Base-by-base conservation (phyloP, 2,888 invertebrate species). In the Drosophila planitibia region DNA sequence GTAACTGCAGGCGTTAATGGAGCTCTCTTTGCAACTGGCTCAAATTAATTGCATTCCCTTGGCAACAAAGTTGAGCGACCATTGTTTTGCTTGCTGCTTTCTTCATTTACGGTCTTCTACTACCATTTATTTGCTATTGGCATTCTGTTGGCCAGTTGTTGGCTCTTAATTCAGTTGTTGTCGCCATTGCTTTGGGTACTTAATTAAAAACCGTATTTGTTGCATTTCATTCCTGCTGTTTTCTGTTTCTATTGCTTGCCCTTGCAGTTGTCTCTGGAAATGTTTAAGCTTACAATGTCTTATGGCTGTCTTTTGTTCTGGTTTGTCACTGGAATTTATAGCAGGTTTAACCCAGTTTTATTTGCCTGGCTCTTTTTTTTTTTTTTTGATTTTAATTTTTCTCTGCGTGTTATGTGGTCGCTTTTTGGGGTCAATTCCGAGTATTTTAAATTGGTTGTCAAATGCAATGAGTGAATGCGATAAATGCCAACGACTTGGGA, bases 131-230 rank as follows among this genome's bases (percentile, higher is more conserved):
- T 71, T 55, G 35, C 54, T 49, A 62, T 55, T 70, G 80, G 59
- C 73, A 64, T 74, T 75, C 62, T 65, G 28, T 57, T 49, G 67
- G 22, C 55, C 59, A 70, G 66, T 67, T 39, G 39, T 66, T 62
- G 59, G 7, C 25, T 65, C 62, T 64, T 77, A 89, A 84, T 83
- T 82, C 66, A 82, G 71, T 75, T 89, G 89, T 75, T 74, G 70
- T 66, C 72, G 74, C 69, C 71, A 54, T 69, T 68, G 85, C 75
- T 80, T 77, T 82, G 69, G 88, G 35, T 70, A 69, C 70, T 89
- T 85, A 89, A 85, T 85, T 85, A 89, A 89, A 87, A 89, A 76
- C 74, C 72, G 71, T 85, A 87, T 86, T 82, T 81, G 81, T 78
- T 86, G 83, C 74, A 70, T 74, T 84, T 75, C 70, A 67, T 79